Conservation (phyloP, 2,113 vertebrate genomes). For the Pagrus major region DNA sequence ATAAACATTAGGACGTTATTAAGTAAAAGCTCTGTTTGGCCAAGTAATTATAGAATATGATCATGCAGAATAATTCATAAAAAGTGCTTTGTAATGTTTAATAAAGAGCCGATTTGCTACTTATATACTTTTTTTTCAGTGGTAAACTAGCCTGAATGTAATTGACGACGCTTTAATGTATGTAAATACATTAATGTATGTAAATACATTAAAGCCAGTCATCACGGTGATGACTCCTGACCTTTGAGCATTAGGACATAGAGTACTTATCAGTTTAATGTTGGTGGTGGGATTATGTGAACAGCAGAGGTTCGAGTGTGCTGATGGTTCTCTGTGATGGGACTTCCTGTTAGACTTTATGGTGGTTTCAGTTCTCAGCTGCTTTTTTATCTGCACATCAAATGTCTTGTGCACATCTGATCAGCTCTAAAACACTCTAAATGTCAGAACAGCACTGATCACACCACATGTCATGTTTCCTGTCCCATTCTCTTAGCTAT, state of each 20-base stretch:
- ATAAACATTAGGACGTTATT: too few relatives aligned
- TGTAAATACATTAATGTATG: too few relatives aligned
- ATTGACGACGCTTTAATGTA: too few relatives aligned
- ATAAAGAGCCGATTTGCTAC: too few relatives aligned
- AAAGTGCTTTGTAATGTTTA: too few relatives aligned
- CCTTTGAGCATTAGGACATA: slow-evolving; percentile 6
- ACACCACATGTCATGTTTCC: not conserved
- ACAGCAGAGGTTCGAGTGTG: not conserved
- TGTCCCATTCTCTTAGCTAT: not conserved
- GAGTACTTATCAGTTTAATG: not conserved
- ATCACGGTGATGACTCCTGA: not conserved
- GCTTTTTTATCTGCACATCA: not conserved
- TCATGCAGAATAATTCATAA: too few relatives aligned
- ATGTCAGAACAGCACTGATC: not conserved
- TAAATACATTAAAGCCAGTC: too few relatives aligned
- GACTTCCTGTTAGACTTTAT: slow-evolving; percentile 32
- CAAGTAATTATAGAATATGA: too few relatives aligned
- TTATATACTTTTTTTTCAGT: too few relatives aligned
- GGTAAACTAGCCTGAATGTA: too few relatives aligned
- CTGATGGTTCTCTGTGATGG: not conserved
- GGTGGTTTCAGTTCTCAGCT: slow-evolving; percentile 9
- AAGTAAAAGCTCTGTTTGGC: too few relatives aligned
- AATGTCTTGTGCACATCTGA: not conserved
- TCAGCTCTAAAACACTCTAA: not conserved
- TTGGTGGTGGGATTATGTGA: slow-evolving; percentile 31